Evolutionary conservation across 2,888 invertebrate genomes (phyloP).

Genomic region (Lathronympha strigana): DNA sequence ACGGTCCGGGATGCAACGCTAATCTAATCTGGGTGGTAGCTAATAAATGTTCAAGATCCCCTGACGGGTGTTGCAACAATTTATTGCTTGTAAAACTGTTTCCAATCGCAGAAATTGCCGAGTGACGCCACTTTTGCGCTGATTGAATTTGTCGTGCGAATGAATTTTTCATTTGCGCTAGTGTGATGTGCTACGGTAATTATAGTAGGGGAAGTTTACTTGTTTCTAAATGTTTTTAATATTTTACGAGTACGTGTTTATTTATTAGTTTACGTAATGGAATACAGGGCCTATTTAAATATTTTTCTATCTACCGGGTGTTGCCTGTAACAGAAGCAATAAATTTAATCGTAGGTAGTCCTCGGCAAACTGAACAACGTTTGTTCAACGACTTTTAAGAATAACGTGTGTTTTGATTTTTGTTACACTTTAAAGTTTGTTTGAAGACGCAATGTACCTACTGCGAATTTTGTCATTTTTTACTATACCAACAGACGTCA

Average conservation of each 20-base stretch:
- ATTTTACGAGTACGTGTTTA: neutral
- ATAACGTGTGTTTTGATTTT: too few relatives aligned
- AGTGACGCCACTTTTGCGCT: conserved; percentile 68
- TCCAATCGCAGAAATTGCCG: conserved; percentile 80
- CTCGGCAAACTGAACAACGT: too few relatives aligned
- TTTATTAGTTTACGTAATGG: neutral
- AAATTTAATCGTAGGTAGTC: too few relatives aligned
- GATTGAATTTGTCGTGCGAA: conserved; percentile 79
- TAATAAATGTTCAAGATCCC: conserved; percentile 79
- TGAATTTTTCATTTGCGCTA: conserved; percentile 62
- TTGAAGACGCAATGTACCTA: too few relatives aligned
- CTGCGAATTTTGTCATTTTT: too few relatives aligned
- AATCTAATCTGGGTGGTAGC: conserved; percentile 83
- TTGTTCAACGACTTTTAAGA: too few relatives aligned
- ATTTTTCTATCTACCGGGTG: too few relatives aligned
- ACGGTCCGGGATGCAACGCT: conserved; percentile 76
- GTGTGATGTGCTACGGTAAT: conserved; percentile 55
- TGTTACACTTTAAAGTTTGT: too few relatives aligned
- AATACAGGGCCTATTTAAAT: too few relatives aligned
- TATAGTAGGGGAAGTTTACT: conserved; percentile 45
- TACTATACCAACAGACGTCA: too few relatives aligned
- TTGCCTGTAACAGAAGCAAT: too few relatives aligned
- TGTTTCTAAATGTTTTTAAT: neutral
- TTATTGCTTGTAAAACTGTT: conserved; percentile 84
- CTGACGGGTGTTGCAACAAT: conserved; percentile 75